phyloP scores from a whole-genome alignment of 2,888 invertebrate species.

The Chaitophorus viminalis region DNA sequence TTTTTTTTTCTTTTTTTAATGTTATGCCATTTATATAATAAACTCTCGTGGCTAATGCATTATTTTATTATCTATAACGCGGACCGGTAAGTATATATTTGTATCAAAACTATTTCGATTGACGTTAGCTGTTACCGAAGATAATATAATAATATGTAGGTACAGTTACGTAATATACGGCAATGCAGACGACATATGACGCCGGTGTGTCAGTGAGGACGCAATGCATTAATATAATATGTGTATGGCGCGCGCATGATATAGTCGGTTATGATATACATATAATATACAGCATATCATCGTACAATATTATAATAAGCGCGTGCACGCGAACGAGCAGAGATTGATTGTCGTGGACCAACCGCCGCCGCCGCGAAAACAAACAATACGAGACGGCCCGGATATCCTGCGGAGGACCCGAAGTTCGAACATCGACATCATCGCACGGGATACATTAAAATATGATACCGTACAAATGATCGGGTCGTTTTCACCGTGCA shows the following conservation, averaged over 20 bases:
- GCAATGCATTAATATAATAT: not conserved
- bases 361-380: not conserved
- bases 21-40: no score
- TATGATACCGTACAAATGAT: not conserved
- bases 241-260: not conserved
- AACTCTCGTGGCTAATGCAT: no score
- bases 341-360: slow-evolving; percentile 1
- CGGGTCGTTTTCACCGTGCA: slow-evolving; percentile 10
- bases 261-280: not conserved
- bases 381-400: not conserved
- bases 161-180: not conserved
- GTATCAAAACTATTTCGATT: not conserved
- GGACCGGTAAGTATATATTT: no score
- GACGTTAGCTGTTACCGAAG: not conserved
- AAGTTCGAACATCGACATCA: not conserved
- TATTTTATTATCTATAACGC: no score
- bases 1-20: no score
- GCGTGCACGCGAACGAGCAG: not conserved
- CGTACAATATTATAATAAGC: no score
- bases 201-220: not conserved
- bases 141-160: no score
- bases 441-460: no score
- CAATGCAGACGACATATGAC: not conserved
- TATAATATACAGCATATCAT: no score
- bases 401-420: not conserved